Base-by-base conservation (phyloP, 2,888 invertebrate species). In the Ochlodes sylvanus region DNA sequence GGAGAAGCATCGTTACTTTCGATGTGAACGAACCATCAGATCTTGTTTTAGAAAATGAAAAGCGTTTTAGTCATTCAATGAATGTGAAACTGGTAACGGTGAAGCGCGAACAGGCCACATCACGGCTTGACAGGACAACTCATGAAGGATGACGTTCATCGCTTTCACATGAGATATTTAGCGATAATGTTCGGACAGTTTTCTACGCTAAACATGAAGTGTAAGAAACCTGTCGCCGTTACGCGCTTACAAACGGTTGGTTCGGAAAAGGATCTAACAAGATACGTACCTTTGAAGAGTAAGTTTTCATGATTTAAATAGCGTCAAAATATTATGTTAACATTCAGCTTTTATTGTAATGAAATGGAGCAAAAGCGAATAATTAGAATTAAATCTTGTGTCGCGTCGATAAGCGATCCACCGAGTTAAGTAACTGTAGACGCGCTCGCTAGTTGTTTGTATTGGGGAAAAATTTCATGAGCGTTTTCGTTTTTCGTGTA, bases 91-190 rank as follows among this genome's bases (percentile, higher is more conserved):
- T 55, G 32, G 44, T 21, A 54, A 60, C 44, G 65, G 62, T 41
- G 47, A 63, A 63, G 34, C 15, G 47, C 44, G 57, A 54, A 68
- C 68, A 58, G 41, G 57, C 58, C 50, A 47, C 42, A 58, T 62
- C 55, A n/a, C 15, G 42, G 14, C 34, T 55, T 38, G 56, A 56
- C 68, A 62, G 79, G 83, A 82, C 80, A 75, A 73, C 72, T 75
- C 71, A 75, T 74, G 66, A 74, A 73, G 76, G 78, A 76, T 73
- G 71, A 76, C 77, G 67, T 57, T 74, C 77, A 73, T 74, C 77
- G 76, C 88, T 88, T 89, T 89, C 89, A 84, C 87, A 19, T 50
- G 34, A 61, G 32, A 50, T 42, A 44, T 27, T n/a, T 44, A 42
- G 10, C 27, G 21, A 58, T 60, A 60, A 27, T 21, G n/a, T 5